Conservation (phyloP, 2,888 invertebrate genomes). For the Acronicta leporina region DNA sequence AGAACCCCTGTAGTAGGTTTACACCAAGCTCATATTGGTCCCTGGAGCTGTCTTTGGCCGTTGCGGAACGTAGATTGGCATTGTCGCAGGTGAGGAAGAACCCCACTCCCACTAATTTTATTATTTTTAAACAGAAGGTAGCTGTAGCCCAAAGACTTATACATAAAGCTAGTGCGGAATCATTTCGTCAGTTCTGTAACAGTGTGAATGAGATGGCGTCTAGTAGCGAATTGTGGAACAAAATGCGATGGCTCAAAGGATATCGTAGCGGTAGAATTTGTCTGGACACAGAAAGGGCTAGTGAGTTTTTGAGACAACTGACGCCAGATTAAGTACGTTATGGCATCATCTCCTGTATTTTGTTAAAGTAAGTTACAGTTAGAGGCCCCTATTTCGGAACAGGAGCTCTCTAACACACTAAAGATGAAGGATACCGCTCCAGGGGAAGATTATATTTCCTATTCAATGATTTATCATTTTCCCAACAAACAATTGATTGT, state of each 20-base stretch:
- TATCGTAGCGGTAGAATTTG: not conserved
- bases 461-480: not conserved
- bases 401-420: not conserved
- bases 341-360: not conserved
- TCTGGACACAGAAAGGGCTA: not conserved
- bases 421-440: not conserved
- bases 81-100: not conserved
- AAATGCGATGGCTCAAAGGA: constrained; percentile 8
- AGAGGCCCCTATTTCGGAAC: not conserved
- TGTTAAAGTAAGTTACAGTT: not conserved
- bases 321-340: constrained; percentile 4
- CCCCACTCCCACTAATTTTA: constrained; percentile 5
- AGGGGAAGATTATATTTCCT: not conserved
- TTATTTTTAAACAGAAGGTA: constrained; percentile 2
- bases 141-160: not conserved
- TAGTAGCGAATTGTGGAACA: not conserved
- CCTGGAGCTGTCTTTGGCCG: not conserved
- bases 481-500: not conserved
- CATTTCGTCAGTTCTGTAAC: constrained; percentile 4
- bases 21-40: not conserved
- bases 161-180: constrained; percentile 2
- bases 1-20: constrained; percentile 1
- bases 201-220: not conserved
- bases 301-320: not conserved
- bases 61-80: constrained; percentile 5